Evolutionary conservation across 2,113 vertebrate genomes (phyloP).

Genomic region (Ptilorrhoa leucosticta): DNA sequence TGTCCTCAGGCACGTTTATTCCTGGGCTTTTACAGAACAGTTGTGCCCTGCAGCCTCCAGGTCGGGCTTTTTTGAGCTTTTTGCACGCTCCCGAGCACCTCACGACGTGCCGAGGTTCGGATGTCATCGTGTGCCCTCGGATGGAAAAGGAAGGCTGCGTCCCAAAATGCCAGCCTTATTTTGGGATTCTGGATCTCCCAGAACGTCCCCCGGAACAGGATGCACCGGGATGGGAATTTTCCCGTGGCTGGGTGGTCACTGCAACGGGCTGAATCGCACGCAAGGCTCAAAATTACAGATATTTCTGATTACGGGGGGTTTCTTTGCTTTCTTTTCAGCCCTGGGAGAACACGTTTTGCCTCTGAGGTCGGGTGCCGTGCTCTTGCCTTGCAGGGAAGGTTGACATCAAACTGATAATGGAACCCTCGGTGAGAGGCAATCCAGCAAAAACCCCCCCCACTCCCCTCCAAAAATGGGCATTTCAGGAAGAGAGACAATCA

Average conservation of each 20-base stretch:
- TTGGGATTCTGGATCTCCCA: background rate
- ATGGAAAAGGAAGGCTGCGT: no score
- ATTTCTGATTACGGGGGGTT: background rate
- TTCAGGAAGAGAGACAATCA: background rate
- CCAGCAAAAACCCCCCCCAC: background rate
- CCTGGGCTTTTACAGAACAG: background rate
- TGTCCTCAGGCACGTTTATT: background rate
- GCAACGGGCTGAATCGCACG: background rate
- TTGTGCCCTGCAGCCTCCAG: background rate
- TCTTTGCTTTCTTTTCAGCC: background rate
- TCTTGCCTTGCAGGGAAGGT: background rate
- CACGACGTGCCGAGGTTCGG: fast-evolving
- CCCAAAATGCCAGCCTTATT: background rate
- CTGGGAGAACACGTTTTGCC: background rate
- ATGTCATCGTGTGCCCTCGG: background rate
- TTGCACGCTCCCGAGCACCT: background rate
- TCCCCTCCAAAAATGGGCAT: background rate
- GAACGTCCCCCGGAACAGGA: background rate
- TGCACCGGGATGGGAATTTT: background rate
- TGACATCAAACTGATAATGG: background rate
- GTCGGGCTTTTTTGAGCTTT: background rate
- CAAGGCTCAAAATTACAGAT: background rate
- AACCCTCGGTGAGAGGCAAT: background rate
- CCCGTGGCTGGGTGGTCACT: background rate
- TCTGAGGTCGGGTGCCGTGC: background rate